These are phyloP conservation scores for Chunga burmeisteri DNA, from an alignment of 2,113 vertebrate species.

Conservation along the genomic window DNA sequence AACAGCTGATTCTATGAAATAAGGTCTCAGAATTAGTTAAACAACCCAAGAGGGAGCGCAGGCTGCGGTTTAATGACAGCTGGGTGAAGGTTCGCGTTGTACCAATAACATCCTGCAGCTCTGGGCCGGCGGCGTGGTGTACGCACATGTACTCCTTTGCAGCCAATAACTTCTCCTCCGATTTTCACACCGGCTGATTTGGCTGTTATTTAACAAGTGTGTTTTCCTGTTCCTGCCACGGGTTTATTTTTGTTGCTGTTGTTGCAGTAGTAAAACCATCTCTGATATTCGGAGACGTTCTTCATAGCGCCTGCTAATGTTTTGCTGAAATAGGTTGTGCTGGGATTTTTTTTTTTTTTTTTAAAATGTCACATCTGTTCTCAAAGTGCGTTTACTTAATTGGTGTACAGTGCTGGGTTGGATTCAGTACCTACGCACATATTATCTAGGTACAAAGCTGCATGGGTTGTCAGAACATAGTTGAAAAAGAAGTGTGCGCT, in stretches of 20 bases:
- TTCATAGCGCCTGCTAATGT: neutral
- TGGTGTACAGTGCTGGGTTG: neutral
- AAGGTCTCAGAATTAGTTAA: constrained; percentile 30
- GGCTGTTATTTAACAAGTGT: constrained; percentile 22
- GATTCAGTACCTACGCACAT: neutral
- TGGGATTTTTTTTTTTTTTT: neutral
- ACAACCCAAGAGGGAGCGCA: neutral
- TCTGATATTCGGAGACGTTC: neutral
- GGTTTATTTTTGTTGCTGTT: constrained; percentile 7
- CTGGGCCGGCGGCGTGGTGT: constrained; percentile 38
- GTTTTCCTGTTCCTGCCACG: neutral
- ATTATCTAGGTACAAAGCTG: neutral
- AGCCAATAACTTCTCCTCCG: neutral
- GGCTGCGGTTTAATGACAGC: constrained; percentile 47
- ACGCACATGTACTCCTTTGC: neutral
- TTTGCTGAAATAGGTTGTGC: neutral
- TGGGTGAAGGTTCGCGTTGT: constrained; percentile 51
- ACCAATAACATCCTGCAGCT: constrained; percentile 72
- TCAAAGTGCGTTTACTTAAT: neutral
- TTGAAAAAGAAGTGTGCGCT: neutral
- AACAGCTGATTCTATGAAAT: constrained; percentile 29
- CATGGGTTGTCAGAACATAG: neutral
- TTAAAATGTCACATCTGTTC: constrained; percentile 2
- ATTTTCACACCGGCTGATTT: constrained; percentile 20
- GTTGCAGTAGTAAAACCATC: neutral